Evolutionary conservation across 2,888 invertebrate genomes (phyloP).

Genomic region (Leucania comma): DNA sequence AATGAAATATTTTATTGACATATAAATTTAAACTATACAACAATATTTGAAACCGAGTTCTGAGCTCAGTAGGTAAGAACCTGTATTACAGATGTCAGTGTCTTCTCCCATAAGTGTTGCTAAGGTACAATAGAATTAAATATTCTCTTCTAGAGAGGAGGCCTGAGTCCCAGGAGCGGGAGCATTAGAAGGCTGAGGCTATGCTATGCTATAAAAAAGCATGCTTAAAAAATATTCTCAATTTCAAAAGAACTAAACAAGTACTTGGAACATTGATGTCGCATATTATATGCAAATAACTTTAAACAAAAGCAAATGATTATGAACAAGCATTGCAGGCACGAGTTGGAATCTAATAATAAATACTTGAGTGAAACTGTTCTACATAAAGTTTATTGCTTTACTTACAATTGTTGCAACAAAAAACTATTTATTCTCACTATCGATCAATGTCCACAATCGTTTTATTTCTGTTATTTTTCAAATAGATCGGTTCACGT

Average conservation of each 20-base stretch:
- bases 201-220: no score
- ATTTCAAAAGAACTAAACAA: background rate
- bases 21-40: no score
- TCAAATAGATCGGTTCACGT: slow-evolving; percentile 78
- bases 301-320: background rate
- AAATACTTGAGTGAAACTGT: slow-evolving; percentile 60
- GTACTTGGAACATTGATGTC: background rate
- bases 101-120: no score
- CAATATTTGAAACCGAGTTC: no score
- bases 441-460: slow-evolving; percentile 61
- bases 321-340: slow-evolving; percentile 8
- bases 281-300: slow-evolving; percentile 15
- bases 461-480: slow-evolving; percentile 72
- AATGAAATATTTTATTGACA: no score
- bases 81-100: no score
- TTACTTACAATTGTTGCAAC: slow-evolving; percentile 63
- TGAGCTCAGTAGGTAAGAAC: no score
- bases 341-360: slow-evolving; percentile 16
- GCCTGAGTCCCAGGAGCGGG: no score
- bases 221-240: background rate
- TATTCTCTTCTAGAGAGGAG: no score
- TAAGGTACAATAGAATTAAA: no score
- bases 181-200: no score
- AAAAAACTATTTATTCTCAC: slow-evolving; percentile 68
- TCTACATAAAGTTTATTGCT: slow-evolving; percentile 64